phyloP scores from a whole-genome alignment of 2,113 vertebrate species.

The Syrmaticus mikado region DNA sequence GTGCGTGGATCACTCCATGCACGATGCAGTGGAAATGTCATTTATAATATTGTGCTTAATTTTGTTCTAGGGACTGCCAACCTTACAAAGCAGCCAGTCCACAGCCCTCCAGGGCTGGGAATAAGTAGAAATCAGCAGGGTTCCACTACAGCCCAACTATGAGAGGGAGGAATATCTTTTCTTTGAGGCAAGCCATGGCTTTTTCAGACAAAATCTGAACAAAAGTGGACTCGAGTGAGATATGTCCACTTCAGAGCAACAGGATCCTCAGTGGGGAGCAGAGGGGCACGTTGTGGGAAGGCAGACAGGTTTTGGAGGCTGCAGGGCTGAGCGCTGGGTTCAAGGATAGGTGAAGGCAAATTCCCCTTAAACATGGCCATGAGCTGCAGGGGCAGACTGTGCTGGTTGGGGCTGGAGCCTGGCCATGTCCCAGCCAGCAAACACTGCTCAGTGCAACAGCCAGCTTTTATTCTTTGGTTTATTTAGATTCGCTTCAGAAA shows the following conservation, averaged over 20 bases:
- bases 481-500: not conserved
- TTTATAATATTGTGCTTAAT: not conserved
- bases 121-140: not conserved
- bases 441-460: not conserved
- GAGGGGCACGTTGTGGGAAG: not conserved
- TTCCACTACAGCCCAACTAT: not conserved
- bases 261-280: not conserved
- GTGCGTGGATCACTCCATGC: not conserved
- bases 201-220: not conserved
- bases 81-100: rapidly evolving
- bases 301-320: not conserved
- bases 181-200: not conserved
- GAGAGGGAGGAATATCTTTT: not conserved
- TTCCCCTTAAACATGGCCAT: not conserved
- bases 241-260: not conserved
- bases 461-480: constrained; percentile 20
- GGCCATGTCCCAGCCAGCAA: not conserved
- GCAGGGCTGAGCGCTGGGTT: not conserved
- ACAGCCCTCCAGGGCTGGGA: not conserved
- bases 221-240: not conserved
- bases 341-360: not conserved
- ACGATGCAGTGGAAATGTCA: too few species aligned
- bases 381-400: too few species aligned
- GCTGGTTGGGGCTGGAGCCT: not conserved
- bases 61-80: not conserved